Evolutionary conservation across 2,113 vertebrate species (phyloP), one percentile per base, ranked within the genome.

Genomic region (Pseudopodoces humilis): DNA sequence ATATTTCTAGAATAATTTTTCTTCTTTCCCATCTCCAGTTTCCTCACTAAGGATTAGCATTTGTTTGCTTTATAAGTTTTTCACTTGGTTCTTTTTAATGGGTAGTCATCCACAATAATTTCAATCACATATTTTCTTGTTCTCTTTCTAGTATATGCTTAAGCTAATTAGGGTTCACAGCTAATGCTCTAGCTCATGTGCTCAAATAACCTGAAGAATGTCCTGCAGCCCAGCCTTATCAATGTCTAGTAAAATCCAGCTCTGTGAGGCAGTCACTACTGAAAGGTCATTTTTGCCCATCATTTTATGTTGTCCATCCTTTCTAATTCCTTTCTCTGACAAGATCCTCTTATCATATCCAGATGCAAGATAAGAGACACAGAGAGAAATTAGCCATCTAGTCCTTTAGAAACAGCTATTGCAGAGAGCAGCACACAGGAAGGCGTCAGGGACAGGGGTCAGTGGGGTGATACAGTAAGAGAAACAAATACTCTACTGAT

Each of bases 121-220:
- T 47, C n/a, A 84, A 22, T 56, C 53, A 86, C 1, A 0, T 52
- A 39, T 91, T 79, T 88, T 83, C 49, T 63, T 27, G 19, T 65
- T 56, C 25, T 72, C 16, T 65, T 90, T 62, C 65, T 82, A 63
- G 19, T 70, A 65, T 88, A 94, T 90, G 55, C 46, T 91, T 84
- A 64, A 90, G 46, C 39, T 95, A 82, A 74, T 90, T 74, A 88
- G 27, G 6, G 17, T 92, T 91, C 88, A 67, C 59, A 77, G 86
- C 27, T 94, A 86, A 80, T 77, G 41, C 69, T 80, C 72, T 70
- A 88, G 33, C 28, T 39, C 55, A n/a, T 83, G 47, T 13, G 21
- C n/a, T 82, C 69, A 52, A 95, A 80, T 55, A 93, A 58, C 12
- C 14, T 47, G 19, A 24, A 92, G 39, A 92, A 65, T 3, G 25